Base-by-base conservation (phyloP, 2,888 invertebrate genomes). In the Ophion ellenae region DNA sequence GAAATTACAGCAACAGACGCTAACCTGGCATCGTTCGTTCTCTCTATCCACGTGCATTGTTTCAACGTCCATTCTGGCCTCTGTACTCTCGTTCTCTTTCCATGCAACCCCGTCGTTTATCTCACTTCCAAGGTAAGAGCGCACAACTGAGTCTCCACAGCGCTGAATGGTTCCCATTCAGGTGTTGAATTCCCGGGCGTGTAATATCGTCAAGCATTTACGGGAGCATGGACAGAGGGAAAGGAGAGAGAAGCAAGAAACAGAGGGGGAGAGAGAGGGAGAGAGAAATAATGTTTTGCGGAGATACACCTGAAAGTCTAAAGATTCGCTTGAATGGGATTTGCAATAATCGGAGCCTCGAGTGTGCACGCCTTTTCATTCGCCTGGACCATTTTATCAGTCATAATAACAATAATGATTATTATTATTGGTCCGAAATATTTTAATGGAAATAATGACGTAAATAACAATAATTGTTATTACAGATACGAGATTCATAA, bases 1-100 rank as follows among this genome's bases (percentile, higher is more conserved):
- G 90, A 90, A 90, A 90, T 90, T 90, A 89, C 88, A 89, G 88
- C 84, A 83, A 84, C 70, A 57, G 70, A 63, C 73, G 84, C 47
- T 71, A 64, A 69, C 71, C 69, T 59, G 67, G 67, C 24, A 73
- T 64, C 74, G 73, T 45, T 61, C 57, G 78, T 76, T 81, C 78
- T 81, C 73, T 78, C 53, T 28, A 40, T 45, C 71, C 36, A 47
- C 64, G 9, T n/a, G 73, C 74, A 85, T 85, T 82, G 82, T 85
- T 85, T 70, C 71, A 11, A n/a, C 57, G 17, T 71, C n/a, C 45
- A 73, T 81, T 79, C 47, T 28, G 64, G 64, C 24, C 40, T 70
- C 40, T 9, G 63, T 59, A 40, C 59, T 24, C 59, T 66, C 36
- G 53, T 79, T 67, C 66, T 61, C 73, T 28, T 70, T 66, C n/a